A percentile compares a stretch with the other conserved stretches of the same genome.
These are phyloP conservation scores for Eupithecia subumbrata DNA, from an alignment of 2,888 invertebrate genomes.

Conservation along the genomic window DNA sequence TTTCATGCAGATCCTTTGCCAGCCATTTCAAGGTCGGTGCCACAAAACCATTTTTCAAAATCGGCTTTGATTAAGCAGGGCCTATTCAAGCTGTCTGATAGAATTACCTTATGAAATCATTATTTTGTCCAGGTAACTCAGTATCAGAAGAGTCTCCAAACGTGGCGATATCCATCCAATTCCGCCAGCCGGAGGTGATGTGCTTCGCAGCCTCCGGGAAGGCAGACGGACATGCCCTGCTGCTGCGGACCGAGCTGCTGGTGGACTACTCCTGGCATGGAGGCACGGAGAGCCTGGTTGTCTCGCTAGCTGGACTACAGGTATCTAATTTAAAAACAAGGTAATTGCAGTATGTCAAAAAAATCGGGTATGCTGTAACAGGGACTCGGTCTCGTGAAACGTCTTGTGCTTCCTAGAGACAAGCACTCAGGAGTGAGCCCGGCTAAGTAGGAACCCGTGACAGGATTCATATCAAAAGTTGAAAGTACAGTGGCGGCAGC, in stretches of 20 bases:
- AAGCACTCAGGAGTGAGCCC: no score
- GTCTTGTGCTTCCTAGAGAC: no score
- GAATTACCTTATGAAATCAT: not conserved
- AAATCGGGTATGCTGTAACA: no score
- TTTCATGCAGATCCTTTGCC: no score
- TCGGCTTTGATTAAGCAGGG: not conserved
- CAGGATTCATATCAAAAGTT: no score
- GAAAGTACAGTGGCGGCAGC: no score
- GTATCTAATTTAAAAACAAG: conserved; percentile 24
- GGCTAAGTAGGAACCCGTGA: no score
- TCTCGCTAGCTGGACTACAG: conserved; percentile 71
- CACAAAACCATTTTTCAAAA: not conserved
- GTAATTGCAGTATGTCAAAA: no score
- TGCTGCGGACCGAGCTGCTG: conserved; percentile 88
- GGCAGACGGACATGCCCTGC: conserved; percentile 85
- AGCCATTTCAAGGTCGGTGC: no score
- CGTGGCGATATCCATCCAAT: conserved; percentile 87
- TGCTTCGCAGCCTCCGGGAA: conserved; percentile 87
- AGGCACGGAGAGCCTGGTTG: conserved; percentile 85
- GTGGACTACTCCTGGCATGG: conserved; percentile 88
- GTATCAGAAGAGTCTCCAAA: conserved; percentile 80
- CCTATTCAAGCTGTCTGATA: not conserved
- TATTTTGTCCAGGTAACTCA: conserved; percentile 68
- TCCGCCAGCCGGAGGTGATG: conserved; percentile 91
- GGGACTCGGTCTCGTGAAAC: no score